Evolutionary conservation across 2,888 invertebrate genomes (phyloP).

Genomic region (Watsonalla binaria): DNA sequence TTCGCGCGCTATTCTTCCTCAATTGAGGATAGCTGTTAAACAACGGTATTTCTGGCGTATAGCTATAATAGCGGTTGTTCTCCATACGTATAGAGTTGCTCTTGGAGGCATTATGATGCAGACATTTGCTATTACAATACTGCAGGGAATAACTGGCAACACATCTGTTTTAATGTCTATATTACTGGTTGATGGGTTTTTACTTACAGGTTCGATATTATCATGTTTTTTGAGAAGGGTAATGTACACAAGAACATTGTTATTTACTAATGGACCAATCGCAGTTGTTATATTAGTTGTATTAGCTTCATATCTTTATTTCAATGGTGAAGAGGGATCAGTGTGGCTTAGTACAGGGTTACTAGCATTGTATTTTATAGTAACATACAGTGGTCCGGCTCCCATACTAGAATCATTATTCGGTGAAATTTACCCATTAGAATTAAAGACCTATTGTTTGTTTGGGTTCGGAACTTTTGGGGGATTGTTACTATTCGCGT

Average conservation of each 20-base stretch:
- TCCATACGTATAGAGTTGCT: conserved; percentile 13
- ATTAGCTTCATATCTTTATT: conserved; percentile 15
- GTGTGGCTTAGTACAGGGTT: conserved; percentile 15
- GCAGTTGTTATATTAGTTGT: conserved; percentile 12
- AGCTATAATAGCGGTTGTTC: conserved; percentile 7
- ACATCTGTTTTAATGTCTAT: conserved; percentile 18
- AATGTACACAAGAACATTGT: conserved; percentile 16
- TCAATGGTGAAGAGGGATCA: background rate
- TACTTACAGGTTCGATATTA: conserved; percentile 15
- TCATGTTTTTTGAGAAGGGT: conserved; percentile 16
- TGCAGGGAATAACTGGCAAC: conserved; percentile 18
- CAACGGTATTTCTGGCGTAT: conserved; percentile 20
- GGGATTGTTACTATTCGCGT: conserved; percentile 19
- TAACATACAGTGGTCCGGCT: conserved; percentile 23
- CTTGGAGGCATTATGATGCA: conserved; percentile 15
- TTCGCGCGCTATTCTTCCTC: conserved; percentile 3
- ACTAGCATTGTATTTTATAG: conserved; percentile 21
- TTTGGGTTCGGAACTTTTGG: conserved; percentile 14
- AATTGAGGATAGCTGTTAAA: conserved; percentile 7
- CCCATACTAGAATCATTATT: conserved; percentile 25
- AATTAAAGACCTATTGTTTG: conserved; percentile 23
- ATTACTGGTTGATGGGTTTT: conserved; percentile 14
- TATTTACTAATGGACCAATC: conserved; percentile 16
- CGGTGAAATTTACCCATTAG: conserved; percentile 27
- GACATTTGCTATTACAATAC: conserved; percentile 16